Conservation (phyloP, 2,888 invertebrate genomes). For the Panopea generosa region DNA sequence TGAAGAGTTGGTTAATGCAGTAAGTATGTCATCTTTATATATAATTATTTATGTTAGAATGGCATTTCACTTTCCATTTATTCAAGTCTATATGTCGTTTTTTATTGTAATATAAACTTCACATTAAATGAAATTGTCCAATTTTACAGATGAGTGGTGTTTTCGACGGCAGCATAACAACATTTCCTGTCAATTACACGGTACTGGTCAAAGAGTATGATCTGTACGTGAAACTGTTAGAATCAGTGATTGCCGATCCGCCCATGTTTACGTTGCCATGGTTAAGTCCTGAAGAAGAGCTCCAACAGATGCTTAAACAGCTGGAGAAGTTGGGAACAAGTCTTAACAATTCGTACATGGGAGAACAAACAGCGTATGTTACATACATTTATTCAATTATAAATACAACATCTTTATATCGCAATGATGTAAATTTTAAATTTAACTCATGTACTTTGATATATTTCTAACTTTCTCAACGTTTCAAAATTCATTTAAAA, state of each 20-base stretch:
- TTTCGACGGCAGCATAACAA: conserved; percentile 2
- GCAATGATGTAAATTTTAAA: too few relatives aligned
- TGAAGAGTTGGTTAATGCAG: conserved; percentile 60
- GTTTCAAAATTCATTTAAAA: too few relatives aligned
- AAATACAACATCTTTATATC: too few relatives aligned
- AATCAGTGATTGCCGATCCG: conserved; percentile 45
- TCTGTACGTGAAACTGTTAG: conserved; percentile 47
- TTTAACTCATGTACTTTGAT: too few relatives aligned
- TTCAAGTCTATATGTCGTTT: too few relatives aligned
- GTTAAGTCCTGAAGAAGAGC: conserved; percentile 53
- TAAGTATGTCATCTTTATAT: conserved; percentile 38
- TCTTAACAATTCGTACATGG: not conserved
- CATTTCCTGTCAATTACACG: conserved; percentile 36
- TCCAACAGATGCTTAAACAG: conserved; percentile 42
- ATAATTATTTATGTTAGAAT: not conserved
- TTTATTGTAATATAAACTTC: too few relatives aligned
- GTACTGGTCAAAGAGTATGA: conserved; percentile 26
- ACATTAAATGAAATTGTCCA: too few relatives aligned
- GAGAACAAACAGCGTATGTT: too few relatives aligned
- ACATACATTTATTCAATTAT: too few relatives aligned
- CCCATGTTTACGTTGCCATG: conserved; percentile 54
- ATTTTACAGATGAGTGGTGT: conserved; percentile 34
- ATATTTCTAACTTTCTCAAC: too few relatives aligned
- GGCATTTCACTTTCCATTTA: too few relatives aligned
- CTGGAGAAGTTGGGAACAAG: conserved; percentile 53